These are phyloP conservation scores for Beroe forskalii DNA, from an alignment of 37 sponge, comb jelly and placozoan genomes.

Conservation along the genomic window DNA sequence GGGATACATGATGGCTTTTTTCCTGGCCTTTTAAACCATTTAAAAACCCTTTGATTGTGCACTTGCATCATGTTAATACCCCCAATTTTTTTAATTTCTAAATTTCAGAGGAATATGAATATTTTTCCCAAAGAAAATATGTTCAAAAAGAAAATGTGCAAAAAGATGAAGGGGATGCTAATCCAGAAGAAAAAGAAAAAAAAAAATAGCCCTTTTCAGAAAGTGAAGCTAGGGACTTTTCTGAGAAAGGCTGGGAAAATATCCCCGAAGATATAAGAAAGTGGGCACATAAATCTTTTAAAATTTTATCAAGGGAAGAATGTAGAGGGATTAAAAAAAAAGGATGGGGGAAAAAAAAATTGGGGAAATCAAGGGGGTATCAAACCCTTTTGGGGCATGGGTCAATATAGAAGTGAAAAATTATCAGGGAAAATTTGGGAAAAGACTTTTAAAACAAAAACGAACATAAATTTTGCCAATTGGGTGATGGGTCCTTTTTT, in stretches of 20 bases:
- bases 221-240: slow-evolving; percentile 13
- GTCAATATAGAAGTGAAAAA: slow-evolving; percentile 20
- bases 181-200: slow-evolving; percentile 10
- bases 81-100: too few species aligned
- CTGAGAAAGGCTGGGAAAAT: background rate
- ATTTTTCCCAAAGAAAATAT: slow-evolving; percentile 44
- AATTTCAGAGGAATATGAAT: too few species aligned
- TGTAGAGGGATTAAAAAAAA: background rate
- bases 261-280: slow-evolving; percentile 3
- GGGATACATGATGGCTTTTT: too few species aligned
- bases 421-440: slow-evolving; percentile 3
- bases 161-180: slow-evolving; percentile 37
- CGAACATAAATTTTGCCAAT: background rate
- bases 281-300: slow-evolving; percentile 19
- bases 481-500: background rate
- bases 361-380: slow-evolving; percentile 34
- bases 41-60: too few species aligned
- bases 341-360: background rate
- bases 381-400: slow-evolving; percentile 16
- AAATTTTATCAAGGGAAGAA: background rate
- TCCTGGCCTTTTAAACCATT: too few species aligned
- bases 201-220: background rate
- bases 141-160: background rate
- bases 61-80: too few species aligned
- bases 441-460: background rate